phyloP scores from a whole-genome alignment of 2,113 vertebrate genomes.

The Nothocercus julius region DNA sequence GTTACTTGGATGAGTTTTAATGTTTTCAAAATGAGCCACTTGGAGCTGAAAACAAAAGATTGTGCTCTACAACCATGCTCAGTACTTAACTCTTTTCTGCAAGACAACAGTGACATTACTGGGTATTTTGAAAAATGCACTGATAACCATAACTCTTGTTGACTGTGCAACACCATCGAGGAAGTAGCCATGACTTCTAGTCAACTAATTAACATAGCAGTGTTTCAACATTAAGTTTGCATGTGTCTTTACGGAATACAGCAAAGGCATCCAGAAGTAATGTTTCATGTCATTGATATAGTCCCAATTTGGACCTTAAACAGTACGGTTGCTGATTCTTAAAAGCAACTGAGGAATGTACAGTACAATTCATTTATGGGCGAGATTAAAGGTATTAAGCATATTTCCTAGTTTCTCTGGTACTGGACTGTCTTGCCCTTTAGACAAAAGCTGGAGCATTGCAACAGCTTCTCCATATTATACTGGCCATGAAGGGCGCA shows the following conservation, averaged over 20 bases:
- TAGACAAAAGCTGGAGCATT: background rate
- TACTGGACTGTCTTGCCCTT: background rate
- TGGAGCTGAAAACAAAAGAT: background rate
- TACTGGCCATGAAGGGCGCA: background rate
- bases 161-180: background rate
- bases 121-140: background rate
- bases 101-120: background rate
- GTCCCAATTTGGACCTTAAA: background rate
- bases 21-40: background rate
- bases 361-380: background rate
- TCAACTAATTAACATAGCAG: background rate
- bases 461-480: rapidly evolving
- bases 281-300: background rate
- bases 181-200: background rate
- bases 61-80: background rate
- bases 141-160: background rate
- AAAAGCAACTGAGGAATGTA: background rate
- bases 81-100: background rate
- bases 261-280: background rate
- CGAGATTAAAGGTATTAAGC: background rate
- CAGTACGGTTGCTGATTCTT: background rate
- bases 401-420: background rate
- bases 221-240: background rate
- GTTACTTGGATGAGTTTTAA: background rate
- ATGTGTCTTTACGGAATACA: background rate